Conservation (phyloP, 2,888 invertebrate genomes). For the Bruchidius siliquastri region DNA sequence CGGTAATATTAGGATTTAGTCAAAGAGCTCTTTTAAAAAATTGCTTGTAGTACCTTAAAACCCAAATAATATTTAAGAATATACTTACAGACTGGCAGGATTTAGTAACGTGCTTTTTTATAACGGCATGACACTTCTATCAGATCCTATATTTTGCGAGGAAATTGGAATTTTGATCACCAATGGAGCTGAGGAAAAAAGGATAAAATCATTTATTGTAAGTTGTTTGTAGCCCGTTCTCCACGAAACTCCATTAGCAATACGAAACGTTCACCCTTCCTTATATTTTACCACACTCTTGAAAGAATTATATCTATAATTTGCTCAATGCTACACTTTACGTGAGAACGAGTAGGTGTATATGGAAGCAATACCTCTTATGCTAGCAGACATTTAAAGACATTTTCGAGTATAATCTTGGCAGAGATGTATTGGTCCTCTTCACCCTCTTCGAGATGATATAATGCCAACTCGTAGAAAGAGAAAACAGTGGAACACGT, state of each 20-base stretch:
- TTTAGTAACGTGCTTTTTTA: no score
- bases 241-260: neutral
- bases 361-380: conserved; percentile 12
- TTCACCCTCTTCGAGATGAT: conserved; percentile 7
- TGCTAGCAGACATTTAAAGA: conserved; percentile 25
- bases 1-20: no score
- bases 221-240: neutral
- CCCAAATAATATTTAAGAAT: no score
- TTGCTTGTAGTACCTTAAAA: no score
- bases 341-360: neutral
- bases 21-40: no score
- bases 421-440: conserved; percentile 35
- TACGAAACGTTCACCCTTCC: neutral
- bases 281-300: neutral
- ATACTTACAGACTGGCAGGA: no score
- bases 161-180: no score
- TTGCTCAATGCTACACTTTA: neutral
- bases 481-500: neutral
- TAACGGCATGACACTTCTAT: no score
- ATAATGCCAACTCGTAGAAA: neutral
- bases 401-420: conserved; percentile 32
- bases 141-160: no score
- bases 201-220: no score
- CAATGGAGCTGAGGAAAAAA: no score
- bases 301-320: neutral